A percentile compares a stretch with the other conserved stretches of the same genome.
These are phyloP conservation scores for Anadara kagoshimensis DNA, from an alignment of 1,140 invertebrate species.

Conservation along the genomic window DNA sequence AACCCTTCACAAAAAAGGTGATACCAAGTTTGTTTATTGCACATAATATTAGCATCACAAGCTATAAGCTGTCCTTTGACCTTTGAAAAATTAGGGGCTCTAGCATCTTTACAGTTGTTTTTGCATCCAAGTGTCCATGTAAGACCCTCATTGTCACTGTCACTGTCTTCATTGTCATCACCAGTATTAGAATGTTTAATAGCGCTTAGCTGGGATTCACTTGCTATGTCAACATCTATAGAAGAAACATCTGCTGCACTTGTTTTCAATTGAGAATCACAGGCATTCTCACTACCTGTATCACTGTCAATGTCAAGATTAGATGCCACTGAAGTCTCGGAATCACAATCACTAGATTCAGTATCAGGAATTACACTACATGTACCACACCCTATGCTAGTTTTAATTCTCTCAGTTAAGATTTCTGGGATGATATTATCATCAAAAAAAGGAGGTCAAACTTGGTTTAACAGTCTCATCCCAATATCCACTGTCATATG, in stretches of 20 bases:
- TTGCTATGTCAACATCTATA: not conserved
- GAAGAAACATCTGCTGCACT: not conserved
- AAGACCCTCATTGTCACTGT: not conserved
- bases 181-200: no score
- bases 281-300: not conserved
- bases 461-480: not conserved
- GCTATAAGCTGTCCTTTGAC: slow-evolving; percentile 10
- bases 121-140: not conserved
- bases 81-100: slow-evolving; percentile 8
- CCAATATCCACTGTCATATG: slow-evolving; percentile 1
- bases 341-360: not conserved
- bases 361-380: not conserved
- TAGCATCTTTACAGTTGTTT: slow-evolving; percentile 1
- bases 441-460: slow-evolving; percentile 2
- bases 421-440: slow-evolving; percentile 2
- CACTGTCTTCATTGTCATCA: not conserved
- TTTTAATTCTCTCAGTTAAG: no score
- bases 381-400: no score
- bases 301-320: not conserved
- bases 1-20: slow-evolving; percentile 14
- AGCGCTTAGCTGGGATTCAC: no score
- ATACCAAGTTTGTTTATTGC: not conserved
- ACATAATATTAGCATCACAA: slow-evolving; percentile 7
- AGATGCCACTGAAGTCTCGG: no score
- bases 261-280: not conserved